Evolutionary conservation across 2,888 invertebrate genomes (phyloP).

Genomic region (Oscheius sp.): DNA sequence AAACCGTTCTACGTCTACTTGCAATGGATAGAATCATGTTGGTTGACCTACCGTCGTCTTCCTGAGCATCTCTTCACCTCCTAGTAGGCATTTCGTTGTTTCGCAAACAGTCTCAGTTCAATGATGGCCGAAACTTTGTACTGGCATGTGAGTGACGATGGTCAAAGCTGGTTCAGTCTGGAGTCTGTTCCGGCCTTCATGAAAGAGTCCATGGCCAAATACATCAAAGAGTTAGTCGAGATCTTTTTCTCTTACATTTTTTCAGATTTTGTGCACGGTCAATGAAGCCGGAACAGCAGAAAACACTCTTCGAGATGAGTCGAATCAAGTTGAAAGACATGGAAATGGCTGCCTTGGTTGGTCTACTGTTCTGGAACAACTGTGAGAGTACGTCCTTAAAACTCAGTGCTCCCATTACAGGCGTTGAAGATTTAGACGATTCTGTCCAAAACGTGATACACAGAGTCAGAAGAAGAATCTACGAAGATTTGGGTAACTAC

Average conservation of each 20-base stretch:
- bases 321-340: slow-evolving; percentile 7
- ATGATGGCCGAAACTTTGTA: neutral
- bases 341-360: slow-evolving; percentile 7
- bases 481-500: neutral
- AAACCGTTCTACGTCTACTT: slow-evolving; percentile 10
- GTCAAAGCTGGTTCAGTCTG: neutral
- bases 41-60: neutral
- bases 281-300: slow-evolving; percentile 4
- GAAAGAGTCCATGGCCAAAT: slow-evolving; percentile 6
- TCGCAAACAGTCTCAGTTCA: neutral
- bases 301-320: neutral
- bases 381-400: neutral
- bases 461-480: neutral
- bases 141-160: neutral
- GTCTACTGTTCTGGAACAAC: slow-evolving; percentile 12
- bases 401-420: neutral
- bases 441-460: neutral
- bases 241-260: neutral
- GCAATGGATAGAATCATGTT: slow-evolving; percentile 5
- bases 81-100: neutral
- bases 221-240: slow-evolving; percentile 4
- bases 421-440: slow-evolving; percentile 3
- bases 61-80: slow-evolving; percentile 18
- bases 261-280: slow-evolving; percentile 3
- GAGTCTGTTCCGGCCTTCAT: slow-evolving; percentile 5